Conservation (phyloP, 2,888 invertebrate species). For the Terebella lapidaria region DNA sequence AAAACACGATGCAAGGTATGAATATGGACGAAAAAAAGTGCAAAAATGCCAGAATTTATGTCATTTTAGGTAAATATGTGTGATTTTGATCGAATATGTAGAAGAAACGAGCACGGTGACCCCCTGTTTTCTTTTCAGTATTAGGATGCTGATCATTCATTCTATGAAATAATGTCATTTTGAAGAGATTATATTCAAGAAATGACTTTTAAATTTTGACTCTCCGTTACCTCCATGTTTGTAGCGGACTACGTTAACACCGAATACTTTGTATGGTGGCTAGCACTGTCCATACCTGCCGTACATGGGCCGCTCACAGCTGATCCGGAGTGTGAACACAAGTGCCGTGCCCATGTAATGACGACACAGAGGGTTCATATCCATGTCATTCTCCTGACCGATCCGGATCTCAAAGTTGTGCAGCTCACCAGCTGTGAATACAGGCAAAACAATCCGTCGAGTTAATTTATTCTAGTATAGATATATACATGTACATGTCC, state of each 20-base stretch:
- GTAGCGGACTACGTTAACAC: too few species aligned
- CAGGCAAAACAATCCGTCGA: not conserved
- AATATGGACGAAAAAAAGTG: too few species aligned
- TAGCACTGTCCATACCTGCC: not conserved
- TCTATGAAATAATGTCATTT: not conserved
- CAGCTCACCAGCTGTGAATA: not conserved
- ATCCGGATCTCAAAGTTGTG: not conserved
- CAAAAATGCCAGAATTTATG: too few species aligned
- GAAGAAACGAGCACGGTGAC: not conserved
- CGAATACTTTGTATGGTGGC: too few species aligned
- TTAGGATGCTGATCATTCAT: not conserved
- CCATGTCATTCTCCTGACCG: not conserved
- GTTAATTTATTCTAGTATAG: not conserved
- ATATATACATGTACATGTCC: not conserved
- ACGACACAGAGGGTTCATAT: not conserved
- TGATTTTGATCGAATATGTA: too few species aligned
- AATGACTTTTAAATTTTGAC: too few species aligned
- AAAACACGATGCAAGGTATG: too few species aligned
- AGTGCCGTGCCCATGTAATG: not conserved
- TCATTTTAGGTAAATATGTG: too few species aligned
- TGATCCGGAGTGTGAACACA: not conserved
- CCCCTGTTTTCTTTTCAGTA: not conserved
- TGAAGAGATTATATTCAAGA: not conserved
- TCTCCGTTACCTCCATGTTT: too few species aligned
- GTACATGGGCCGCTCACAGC: not conserved